Conservation (phyloP, 2,888 invertebrate genomes). For the Drosophila yooni region DNA sequence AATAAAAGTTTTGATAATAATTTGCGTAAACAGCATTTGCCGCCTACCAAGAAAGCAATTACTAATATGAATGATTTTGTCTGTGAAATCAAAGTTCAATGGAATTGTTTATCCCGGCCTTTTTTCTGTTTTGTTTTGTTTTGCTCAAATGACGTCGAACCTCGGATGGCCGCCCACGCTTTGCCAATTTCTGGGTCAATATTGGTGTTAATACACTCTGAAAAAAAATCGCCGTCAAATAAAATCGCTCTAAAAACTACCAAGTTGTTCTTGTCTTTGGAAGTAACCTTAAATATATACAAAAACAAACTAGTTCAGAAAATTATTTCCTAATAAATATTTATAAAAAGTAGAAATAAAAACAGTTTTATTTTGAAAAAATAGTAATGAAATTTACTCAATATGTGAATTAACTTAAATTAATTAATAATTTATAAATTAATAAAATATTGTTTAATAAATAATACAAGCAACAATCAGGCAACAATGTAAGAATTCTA, state of each 20-base stretch:
- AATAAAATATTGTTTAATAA: too few species aligned
- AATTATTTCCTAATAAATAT: not conserved
- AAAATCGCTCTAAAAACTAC: not conserved
- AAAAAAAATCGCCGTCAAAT: not conserved
- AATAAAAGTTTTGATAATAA: constrained; percentile 53
- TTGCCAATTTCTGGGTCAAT: constrained; percentile 51
- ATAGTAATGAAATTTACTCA: not conserved
- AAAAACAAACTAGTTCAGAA: not conserved
- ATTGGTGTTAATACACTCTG: constrained; percentile 19
- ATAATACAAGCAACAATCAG: not conserved
- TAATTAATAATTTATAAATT: not conserved
- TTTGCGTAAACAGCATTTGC: constrained; percentile 61
- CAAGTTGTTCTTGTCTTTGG: not conserved
- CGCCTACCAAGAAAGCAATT: constrained; percentile 45
- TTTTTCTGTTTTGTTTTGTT: not conserved
- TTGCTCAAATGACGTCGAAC: constrained; percentile 24
- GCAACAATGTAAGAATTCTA: too few species aligned
- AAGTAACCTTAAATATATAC: not conserved
- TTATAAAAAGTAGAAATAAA: not conserved
- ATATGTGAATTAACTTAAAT: not conserved
- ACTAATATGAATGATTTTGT: constrained; percentile 34
- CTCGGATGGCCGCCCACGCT: constrained; percentile 44
- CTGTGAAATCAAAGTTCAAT: constrained; percentile 61
- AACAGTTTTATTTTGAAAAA: not conserved
- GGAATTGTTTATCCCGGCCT: constrained; percentile 58